Conservation (phyloP, 2,888 invertebrate species). For the Hirtodrosophila histrioides region DNA sequence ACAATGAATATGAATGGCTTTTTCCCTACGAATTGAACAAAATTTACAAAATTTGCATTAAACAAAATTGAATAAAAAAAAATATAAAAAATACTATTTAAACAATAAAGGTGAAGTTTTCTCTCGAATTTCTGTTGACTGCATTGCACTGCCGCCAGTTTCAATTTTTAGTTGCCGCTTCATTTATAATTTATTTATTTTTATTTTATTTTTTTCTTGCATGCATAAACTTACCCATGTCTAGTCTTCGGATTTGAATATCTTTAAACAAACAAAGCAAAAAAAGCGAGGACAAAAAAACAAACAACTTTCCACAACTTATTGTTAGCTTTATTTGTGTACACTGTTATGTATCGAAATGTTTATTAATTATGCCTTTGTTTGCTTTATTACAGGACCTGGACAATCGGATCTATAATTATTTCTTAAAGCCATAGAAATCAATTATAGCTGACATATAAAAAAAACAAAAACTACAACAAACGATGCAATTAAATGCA, state of each 20-base stretch:
- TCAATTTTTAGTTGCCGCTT: conserved; percentile 50
- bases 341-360: not conserved
- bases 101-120: conserved; percentile 84
- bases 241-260: conserved; percentile 42
- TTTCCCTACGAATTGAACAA: conserved; percentile 53
- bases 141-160: conserved; percentile 48
- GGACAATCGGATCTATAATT: conserved; percentile 87
- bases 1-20: conserved; percentile 74
- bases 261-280: conserved; percentile 19
- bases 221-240: conserved; percentile 28
- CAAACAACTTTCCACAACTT: conserved; percentile 47
- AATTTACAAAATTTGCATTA: conserved; percentile 46
- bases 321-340: conserved; percentile 74
- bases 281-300: conserved; percentile 30
- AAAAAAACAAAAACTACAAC: conserved; percentile 22
- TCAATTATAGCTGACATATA: conserved; percentile 81
- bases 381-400: conserved; percentile 85
- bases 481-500: conserved; percentile 45
- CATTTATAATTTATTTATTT: conserved; percentile 27
- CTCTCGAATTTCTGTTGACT: conserved; percentile 76
- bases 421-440: conserved; percentile 84
- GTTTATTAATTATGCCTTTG: conserved; percentile 14
- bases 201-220: conserved; percentile 31
- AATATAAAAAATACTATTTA: conserved; percentile 34
- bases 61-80: conserved; percentile 27